Conservation (phyloP, 2,113 vertebrate species). For the Barbus barbus region DNA sequence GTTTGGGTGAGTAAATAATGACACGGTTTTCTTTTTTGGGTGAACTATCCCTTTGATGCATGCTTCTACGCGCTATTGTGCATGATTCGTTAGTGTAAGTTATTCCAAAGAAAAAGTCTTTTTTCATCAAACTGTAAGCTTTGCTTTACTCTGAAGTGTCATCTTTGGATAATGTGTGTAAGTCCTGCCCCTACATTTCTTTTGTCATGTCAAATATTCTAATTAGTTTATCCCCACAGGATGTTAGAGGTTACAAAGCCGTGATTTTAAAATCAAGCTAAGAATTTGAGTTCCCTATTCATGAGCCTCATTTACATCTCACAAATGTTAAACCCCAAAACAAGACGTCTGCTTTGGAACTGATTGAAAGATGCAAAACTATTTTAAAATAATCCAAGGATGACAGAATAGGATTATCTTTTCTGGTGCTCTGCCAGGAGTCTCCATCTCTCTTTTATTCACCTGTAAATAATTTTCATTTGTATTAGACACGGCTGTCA, state of each 20-base stretch:
- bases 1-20: no score
- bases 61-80: no score
- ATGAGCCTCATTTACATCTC: background rate
- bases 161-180: no score
- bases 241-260: background rate
- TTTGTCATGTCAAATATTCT: background rate
- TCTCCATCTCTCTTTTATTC: constrained; percentile 31
- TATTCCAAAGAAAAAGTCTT: no score
- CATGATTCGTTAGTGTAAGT: no score
- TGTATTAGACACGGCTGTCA: constrained; percentile 70
- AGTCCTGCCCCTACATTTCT: background rate
- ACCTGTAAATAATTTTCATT: constrained; percentile 70
- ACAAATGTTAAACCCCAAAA: background rate
- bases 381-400: constrained; percentile 39
- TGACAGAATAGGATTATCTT: constrained; percentile 34
- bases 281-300: constrained; percentile 6
- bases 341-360: constrained; percentile 1
- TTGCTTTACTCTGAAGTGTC: no score
- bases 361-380: constrained; percentile 37
- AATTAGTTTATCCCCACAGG: background rate
- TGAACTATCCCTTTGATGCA: no score
- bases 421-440: constrained; percentile 36
- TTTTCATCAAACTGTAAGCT: no score
- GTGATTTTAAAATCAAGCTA: background rate
- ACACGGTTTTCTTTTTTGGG: no score